These are phyloP conservation scores for Actinemys pallida DNA, from an alignment of 2,113 vertebrate species.

Conservation along the genomic window DNA sequence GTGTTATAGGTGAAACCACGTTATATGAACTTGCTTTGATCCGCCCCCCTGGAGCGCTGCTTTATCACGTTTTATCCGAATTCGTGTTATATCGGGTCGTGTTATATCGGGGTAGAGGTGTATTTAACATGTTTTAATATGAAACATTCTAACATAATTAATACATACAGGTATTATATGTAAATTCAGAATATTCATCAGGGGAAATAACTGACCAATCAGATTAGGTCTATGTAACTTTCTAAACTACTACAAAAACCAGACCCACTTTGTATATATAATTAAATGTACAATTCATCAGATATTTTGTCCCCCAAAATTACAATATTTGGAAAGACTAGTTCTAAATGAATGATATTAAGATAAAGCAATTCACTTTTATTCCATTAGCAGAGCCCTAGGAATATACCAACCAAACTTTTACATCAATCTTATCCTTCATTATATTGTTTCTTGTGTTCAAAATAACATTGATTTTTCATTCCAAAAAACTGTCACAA, in stretches of 20 bases:
- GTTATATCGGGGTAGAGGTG: no score
- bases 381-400: slow-evolving; percentile 5
- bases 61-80: no score
- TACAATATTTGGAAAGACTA: neutral
- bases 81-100: no score
- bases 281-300: slow-evolving; percentile 49
- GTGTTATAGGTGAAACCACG: no score
- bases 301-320: slow-evolving; percentile 9
- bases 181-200: neutral
- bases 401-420: neutral
- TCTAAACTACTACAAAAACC: neutral
- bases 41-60: no score
- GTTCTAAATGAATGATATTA: slow-evolving; percentile 42
- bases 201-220: neutral
- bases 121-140: neutral
- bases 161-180: neutral
- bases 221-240: neutral
- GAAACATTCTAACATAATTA: neutral
- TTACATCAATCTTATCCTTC: neutral
- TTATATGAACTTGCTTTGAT: no score
- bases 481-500: neutral
- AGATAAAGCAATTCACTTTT: slow-evolving; percentile 41
- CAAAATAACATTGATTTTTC: neutral
- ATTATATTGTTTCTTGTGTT: neutral
- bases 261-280: neutral